These are phyloP conservation scores for Tuberolachnus salignus DNA, from an alignment of 2,888 invertebrate genomes.

Conservation along the genomic window DNA sequence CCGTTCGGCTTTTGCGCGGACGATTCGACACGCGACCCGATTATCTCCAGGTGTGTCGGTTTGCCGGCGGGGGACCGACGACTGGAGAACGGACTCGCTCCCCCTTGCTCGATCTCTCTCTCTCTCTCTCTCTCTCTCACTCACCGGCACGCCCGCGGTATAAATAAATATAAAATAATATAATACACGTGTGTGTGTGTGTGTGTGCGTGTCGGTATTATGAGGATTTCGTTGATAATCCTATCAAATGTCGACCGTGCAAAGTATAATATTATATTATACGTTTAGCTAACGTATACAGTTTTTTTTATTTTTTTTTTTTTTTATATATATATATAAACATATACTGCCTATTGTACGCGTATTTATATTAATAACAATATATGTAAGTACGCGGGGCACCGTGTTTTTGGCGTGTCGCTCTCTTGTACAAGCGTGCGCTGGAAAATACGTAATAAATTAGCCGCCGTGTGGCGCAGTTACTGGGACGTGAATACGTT, in stretches of 20 bases:
- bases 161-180: no score
- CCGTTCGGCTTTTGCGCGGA: constrained; percentile 14
- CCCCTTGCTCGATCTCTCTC: no score
- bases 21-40: constrained; percentile 55
- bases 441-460: no score
- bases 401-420: no score
- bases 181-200: constrained; percentile 1
- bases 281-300: background rate
- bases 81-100: no score
- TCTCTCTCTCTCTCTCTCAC: no score
- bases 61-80: background rate
- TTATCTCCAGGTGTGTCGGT: constrained; percentile 52
- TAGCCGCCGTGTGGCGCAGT: no score
- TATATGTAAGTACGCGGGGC: no score
- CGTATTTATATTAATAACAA: background rate
- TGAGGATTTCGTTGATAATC: constrained; percentile 51
- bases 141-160: no score
- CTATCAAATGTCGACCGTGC: constrained; percentile 54
- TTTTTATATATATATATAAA: no score
- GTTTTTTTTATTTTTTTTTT: constrained; percentile 18
- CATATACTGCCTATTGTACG: background rate
- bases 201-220: constrained; percentile 10
- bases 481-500: no score
- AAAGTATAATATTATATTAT: constrained; percentile 2
- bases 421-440: background rate